Percentiles rank a stretch among this genome's conserved stretches.
Evolutionary conservation across 2,113 vertebrate genomes (phyloP).

Genomic region (Salminus brasiliensis): DNA sequence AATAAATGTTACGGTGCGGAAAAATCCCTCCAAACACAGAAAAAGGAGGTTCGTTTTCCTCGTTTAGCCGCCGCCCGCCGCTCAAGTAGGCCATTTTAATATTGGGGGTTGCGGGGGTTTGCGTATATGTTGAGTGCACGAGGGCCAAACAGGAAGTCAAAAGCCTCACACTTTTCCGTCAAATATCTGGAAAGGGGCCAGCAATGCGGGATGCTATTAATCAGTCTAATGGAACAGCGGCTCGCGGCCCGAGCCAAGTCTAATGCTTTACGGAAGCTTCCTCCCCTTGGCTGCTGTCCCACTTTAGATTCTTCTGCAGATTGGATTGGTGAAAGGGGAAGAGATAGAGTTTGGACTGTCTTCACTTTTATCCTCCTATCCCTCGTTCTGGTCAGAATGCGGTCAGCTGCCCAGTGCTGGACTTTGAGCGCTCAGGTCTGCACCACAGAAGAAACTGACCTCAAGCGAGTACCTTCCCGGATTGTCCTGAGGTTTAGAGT

Average conservation of each 20-base stretch:
- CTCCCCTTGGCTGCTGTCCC: slow-evolving; percentile 12
- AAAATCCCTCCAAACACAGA: slow-evolving; percentile 14
- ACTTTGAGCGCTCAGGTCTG: background rate
- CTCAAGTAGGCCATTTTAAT: background rate
- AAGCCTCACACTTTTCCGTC: slow-evolving; percentile 5
- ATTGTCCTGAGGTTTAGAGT: too few relatives aligned
- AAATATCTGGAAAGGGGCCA: slow-evolving; percentile 33
- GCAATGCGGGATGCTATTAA: slow-evolving; percentile 33
- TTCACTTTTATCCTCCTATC: background rate
- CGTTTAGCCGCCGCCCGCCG: slow-evolving; percentile 17
- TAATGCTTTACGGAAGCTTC: slow-evolving; percentile 22
- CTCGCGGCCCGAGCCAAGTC: background rate
- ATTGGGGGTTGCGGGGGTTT: background rate
- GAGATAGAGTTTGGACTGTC: background rate
- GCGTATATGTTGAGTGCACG: background rate
- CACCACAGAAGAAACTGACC: too few relatives aligned
- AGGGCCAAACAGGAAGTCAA: slow-evolving; percentile 1
- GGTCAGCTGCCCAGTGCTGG: background rate
- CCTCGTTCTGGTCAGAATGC: background rate
- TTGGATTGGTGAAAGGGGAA: background rate
- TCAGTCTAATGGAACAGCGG: slow-evolving; percentile 49
- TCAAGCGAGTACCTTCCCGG: too few relatives aligned
- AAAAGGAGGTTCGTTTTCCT: slow-evolving; percentile 34
- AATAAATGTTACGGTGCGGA: slow-evolving; percentile 37
- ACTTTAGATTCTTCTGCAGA: background rate